A percentile compares a stretch with the other conserved stretches of the same genome.
Conservation (phyloP, 1,140 invertebrate species). For the Temnothorax longispinosus region DNA sequence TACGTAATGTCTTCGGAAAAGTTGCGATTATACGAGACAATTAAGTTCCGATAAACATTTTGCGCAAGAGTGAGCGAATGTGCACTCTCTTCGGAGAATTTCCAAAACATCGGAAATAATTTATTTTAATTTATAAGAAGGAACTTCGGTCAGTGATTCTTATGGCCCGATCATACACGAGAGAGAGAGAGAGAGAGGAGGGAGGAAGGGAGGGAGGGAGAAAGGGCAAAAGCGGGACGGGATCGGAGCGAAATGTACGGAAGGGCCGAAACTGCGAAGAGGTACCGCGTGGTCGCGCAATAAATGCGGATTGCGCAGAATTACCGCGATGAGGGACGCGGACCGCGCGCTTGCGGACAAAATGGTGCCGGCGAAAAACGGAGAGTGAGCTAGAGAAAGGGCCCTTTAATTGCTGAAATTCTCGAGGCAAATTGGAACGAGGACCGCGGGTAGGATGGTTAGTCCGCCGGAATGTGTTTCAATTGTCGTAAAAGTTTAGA, state of each 20-base stretch:
- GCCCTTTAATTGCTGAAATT: slow-evolving; percentile 74
- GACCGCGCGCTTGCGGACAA: slow-evolving; percentile 12
- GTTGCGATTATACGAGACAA: not conserved
- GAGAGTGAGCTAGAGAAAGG: slow-evolving; percentile 30
- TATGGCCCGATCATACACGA: slow-evolving; percentile 34
- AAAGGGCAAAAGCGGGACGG: too few species aligned
- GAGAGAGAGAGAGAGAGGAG: not conserved
- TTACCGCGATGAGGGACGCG: slow-evolving; percentile 59
- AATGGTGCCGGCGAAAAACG: slow-evolving; percentile 45
- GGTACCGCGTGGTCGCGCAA: slow-evolving; percentile 48
- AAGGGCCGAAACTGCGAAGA: slow-evolving; percentile 41
- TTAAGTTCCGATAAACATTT: not conserved
- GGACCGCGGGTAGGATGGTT: slow-evolving; percentile 40
- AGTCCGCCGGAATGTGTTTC: slow-evolving; percentile 38
- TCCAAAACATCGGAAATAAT: slow-evolving; percentile 4
- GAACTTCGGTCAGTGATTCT: slow-evolving; percentile 39
- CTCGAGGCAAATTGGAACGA: slow-evolving; percentile 63
- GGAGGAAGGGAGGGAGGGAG: not conserved
- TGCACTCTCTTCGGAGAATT: not conserved
- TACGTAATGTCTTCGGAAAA: not conserved
- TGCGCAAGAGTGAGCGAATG: not conserved
- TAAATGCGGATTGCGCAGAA: slow-evolving; percentile 67
- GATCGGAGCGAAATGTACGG: slow-evolving; percentile 28
- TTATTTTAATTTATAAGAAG: slow-evolving; percentile 40
- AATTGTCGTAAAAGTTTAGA: slow-evolving; percentile 69